Evolutionary conservation across 2,113 vertebrate genomes (phyloP).

Genomic region (Eurystomus gularis): DNA sequence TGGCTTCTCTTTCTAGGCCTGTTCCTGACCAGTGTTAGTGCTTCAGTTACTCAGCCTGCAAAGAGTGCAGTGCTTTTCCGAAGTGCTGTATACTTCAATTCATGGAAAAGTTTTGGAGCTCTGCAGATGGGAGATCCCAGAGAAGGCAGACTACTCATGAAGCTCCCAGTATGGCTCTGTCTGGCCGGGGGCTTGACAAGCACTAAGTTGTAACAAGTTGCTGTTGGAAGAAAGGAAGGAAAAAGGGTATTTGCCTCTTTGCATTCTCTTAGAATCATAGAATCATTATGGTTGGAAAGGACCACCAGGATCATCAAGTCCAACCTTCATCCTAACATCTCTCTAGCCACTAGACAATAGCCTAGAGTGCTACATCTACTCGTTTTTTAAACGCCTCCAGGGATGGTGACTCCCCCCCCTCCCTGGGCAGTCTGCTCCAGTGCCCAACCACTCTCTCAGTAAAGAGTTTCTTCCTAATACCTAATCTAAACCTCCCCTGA

Average conservation of each 20-base stretch:
- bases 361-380: too few species aligned
- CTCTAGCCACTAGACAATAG: too few species aligned
- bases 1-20: neutral
- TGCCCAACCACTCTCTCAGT: too few species aligned
- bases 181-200: neutral
- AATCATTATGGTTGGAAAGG: too few species aligned
- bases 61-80: neutral
- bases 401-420: too few species aligned
- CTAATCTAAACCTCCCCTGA: too few species aligned
- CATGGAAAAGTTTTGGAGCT: neutral
- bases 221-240: neutral
- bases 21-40: neutral
- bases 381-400: too few species aligned
- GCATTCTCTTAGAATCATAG: neutral
- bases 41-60: neutral
- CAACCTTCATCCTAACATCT: too few species aligned
- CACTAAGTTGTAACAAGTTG: neutral
- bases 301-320: too few species aligned
- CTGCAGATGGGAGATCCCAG: neutral
- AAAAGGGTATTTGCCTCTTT: neutral
- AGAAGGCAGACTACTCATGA: neutral
- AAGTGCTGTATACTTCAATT: neutral
- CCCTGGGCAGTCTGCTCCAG: too few species aligned
- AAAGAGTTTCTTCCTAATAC: too few species aligned
- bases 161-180: neutral